A percentile compares a stretch with the other conserved stretches of the same genome.
Conservation (phyloP, 2,797 vertebrate genomes). For the Ctenopoma kingsleyae region DNA sequence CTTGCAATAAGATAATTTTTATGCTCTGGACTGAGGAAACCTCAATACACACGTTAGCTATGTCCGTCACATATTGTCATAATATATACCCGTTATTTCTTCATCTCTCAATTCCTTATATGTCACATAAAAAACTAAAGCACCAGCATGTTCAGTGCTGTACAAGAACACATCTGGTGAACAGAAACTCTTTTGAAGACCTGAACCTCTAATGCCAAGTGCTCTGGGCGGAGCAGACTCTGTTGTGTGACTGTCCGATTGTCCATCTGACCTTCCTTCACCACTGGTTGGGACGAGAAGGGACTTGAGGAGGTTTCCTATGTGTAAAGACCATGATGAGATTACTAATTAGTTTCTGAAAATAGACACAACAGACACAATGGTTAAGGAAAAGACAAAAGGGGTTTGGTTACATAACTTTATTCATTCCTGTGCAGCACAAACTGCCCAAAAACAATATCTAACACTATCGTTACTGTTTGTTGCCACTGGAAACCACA, state of each 20-base stretch:
- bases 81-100: background rate
- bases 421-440: background rate
- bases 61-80: background rate
- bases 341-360: constrained; percentile 6
- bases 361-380: background rate
- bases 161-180: background rate
- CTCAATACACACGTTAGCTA: background rate
- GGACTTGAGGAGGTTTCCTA: constrained; percentile 71
- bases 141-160: background rate
- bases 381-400: background rate
- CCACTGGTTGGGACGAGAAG: constrained; percentile 67
- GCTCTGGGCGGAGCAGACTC: background rate
- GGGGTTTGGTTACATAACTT: constrained; percentile 28
- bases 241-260: background rate
- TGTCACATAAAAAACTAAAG: background rate
- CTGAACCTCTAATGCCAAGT: background rate
- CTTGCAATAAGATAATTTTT: background rate
- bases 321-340: constrained; percentile 22
- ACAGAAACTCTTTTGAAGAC: background rate
- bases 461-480: constrained; percentile 18
- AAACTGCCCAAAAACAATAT: constrained; percentile 15
- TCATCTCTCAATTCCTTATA: background rate
- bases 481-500: constrained; percentile 48
- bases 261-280: constrained; percentile 41
- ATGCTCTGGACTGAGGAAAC: background rate